A percentile compares a stretch with the other conserved stretches of the same genome.
phyloP scores from a whole-genome alignment of 2,113 vertebrate species.

The Elaphurus davidianus region DNA sequence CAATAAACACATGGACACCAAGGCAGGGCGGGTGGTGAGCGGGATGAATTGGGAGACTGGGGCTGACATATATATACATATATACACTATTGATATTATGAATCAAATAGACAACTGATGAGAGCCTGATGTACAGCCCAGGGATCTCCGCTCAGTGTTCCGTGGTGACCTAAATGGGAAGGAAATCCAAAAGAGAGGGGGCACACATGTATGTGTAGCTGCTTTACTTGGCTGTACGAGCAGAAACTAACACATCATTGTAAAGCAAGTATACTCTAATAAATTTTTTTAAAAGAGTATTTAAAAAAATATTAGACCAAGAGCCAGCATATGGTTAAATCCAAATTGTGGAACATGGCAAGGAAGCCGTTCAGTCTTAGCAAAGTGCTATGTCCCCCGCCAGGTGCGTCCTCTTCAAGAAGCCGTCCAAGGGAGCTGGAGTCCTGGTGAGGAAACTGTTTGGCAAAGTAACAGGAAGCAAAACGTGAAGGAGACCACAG shows the following conservation, averaged over 20 bases:
- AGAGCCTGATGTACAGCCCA: not conserved
- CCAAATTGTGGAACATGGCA: not conserved
- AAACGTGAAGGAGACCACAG: not conserved
- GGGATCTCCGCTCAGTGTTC: not conserved
- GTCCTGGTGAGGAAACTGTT: not conserved
- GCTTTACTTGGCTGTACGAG: not conserved
- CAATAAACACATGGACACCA: not conserved
- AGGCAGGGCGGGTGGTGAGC: accelerated
- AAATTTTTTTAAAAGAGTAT: not conserved
- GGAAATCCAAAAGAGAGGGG: not conserved
- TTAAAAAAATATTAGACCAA: not conserved
- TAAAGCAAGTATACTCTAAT: not conserved
- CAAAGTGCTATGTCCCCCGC: not conserved
- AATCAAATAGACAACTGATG: not conserved
- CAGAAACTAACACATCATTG: not conserved
- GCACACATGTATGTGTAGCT: not conserved
- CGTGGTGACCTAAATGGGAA: not conserved
- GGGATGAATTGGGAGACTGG: not conserved
- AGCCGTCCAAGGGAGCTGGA: not conserved
- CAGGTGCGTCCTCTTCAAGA: constrained; percentile 16
- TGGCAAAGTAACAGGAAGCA: constrained; percentile 36
- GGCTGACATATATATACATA: not conserved
- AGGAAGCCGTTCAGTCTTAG: not conserved
- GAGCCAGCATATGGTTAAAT: not conserved
- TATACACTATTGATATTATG: not conserved